Evolutionary conservation across 2,888 invertebrate genomes (phyloP).

Genomic region (Drosophila imparisetae): DNA sequence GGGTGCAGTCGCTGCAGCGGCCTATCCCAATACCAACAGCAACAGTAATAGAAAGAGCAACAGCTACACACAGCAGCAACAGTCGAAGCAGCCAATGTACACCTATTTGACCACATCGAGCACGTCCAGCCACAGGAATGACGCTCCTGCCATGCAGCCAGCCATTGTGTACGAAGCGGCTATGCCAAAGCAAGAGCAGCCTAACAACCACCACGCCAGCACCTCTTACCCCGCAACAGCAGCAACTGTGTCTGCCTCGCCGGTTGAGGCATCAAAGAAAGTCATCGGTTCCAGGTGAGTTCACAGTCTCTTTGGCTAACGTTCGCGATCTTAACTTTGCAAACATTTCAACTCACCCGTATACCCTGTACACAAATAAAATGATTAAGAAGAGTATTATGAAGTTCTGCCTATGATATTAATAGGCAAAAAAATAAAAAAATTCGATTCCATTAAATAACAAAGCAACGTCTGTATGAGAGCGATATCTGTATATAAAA

Average conservation of each 20-base stretch:
- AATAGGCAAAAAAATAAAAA: neutral
- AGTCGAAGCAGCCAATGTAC: slow-evolving; percentile 51
- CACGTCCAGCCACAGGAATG: slow-evolving; percentile 62
- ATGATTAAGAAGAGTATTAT: neutral
- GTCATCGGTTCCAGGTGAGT: slow-evolving; percentile 87
- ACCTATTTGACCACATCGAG: slow-evolving; percentile 72
- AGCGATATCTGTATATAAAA: neutral
- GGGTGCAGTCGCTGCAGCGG: slow-evolving; percentile 30
- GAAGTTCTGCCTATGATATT: neutral
- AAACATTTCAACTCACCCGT: slow-evolving; percentile 17
- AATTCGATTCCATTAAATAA: too few species aligned
- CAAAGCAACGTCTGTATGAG: neutral
- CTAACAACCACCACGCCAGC: slow-evolving; percentile 6
- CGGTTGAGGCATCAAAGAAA: slow-evolving; percentile 86
- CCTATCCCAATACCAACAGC: slow-evolving; percentile 54
- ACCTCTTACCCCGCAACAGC: slow-evolving; percentile 13
- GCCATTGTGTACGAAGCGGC: slow-evolving; percentile 75
- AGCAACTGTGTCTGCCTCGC: neutral
- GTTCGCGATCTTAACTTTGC: slow-evolving; percentile 45
- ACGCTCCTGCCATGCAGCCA: slow-evolving; percentile 59
- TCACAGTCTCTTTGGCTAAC: slow-evolving; percentile 49
- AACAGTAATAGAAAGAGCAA: slow-evolving; percentile 3
- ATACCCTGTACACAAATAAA: neutral
- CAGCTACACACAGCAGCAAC: slow-evolving; percentile 36
- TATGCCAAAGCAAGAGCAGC: slow-evolving; percentile 57